Conservation (phyloP, 2,888 invertebrate species). For the Volucella zonaria region DNA sequence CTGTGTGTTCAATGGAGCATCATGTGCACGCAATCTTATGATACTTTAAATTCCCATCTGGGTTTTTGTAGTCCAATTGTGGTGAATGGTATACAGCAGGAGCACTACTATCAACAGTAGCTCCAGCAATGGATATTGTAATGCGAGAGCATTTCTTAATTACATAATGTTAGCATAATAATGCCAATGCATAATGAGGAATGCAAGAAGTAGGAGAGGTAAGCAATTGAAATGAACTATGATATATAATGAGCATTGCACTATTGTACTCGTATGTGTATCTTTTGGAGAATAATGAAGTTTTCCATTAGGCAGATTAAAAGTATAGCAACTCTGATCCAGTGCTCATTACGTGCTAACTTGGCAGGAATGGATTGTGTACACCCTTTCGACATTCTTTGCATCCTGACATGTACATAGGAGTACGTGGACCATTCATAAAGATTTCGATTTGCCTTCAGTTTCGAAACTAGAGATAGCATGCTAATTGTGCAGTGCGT, state of each 20-base stretch:
- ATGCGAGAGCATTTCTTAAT: slow-evolving; percentile 61
- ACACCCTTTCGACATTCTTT: no score
- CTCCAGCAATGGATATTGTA: slow-evolving; percentile 7
- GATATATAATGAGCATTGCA: not conserved
- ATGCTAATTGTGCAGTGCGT: no score
- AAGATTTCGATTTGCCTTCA: no score
- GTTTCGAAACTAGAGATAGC: no score
- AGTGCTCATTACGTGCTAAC: no score
- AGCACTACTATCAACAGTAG: slow-evolving; percentile 22
- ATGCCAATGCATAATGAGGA: slow-evolving; percentile 51
- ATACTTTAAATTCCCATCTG: slow-evolving; percentile 49
- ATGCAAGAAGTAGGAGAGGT: slow-evolving; percentile 34
- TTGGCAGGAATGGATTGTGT: no score
- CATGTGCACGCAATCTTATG: slow-evolving; percentile 58
- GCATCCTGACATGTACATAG: no score
- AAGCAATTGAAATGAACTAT: slow-evolving; percentile 19
- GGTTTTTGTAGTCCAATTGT: slow-evolving; percentile 53
- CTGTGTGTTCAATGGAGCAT: slow-evolving; percentile 62
- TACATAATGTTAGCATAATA: slow-evolving; percentile 62
- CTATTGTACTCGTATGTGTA: slow-evolving; percentile 10
- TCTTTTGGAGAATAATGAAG: slow-evolving; percentile 12
- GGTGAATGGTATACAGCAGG: slow-evolving; percentile 48
- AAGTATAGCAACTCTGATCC: not conserved
- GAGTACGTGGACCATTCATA: no score
- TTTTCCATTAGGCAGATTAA: not conserved